phyloP scores from a whole-genome alignment of 2,113 vertebrate species.

The Uropsilus gracilis region DNA sequence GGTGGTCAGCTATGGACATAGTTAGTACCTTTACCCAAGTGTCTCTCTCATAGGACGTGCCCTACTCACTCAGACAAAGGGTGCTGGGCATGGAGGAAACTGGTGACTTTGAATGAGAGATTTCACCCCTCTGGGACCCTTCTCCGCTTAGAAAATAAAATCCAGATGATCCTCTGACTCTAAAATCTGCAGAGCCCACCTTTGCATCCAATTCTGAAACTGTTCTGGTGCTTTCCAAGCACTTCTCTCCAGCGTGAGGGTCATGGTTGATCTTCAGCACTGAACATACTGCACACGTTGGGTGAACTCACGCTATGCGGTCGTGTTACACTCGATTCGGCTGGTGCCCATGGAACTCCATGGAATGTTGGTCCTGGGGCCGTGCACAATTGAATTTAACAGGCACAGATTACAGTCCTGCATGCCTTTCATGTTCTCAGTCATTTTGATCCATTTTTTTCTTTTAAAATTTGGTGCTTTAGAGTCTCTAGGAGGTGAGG shows the following conservation, averaged over 20 bases:
- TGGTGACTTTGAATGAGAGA: background rate
- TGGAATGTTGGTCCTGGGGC: background rate
- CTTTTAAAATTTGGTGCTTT: background rate
- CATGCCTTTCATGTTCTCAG: background rate
- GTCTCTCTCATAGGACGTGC: too few relatives aligned
- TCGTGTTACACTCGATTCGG: background rate
- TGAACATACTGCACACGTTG: background rate
- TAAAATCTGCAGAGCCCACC: background rate
- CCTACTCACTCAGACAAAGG: background rate
- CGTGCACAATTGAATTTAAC: background rate
- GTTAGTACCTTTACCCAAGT: background rate
- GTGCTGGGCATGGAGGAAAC: background rate
- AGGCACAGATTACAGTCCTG: background rate
- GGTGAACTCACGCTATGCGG: background rate
- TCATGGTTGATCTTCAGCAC: accelerated
- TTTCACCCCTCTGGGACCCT: background rate
- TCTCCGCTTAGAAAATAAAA: background rate
- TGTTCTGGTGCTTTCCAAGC: background rate
- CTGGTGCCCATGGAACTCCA: background rate
- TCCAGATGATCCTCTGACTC: background rate
- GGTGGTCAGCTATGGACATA: background rate
- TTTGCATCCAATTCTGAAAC: background rate
- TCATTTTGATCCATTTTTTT: background rate
- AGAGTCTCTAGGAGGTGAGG: background rate
- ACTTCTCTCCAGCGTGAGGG: background rate